A percentile compares a stretch with the other conserved stretches of the same genome.
Conservation (phyloP, 2,888 invertebrate species). For the Phaedon cochleariae region DNA sequence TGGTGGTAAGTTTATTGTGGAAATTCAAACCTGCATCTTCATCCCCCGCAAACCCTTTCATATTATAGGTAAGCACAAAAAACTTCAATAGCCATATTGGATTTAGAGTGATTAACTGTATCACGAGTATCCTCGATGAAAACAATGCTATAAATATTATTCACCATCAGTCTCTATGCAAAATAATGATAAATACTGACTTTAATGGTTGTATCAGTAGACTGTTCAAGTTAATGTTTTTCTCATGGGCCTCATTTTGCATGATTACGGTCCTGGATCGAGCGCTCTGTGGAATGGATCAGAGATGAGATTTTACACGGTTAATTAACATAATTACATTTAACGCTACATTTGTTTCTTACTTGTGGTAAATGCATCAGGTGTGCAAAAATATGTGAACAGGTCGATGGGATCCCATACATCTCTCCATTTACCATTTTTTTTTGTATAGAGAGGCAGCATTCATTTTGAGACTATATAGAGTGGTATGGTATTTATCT, state of each 20-base stretch:
- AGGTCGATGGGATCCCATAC: not conserved
- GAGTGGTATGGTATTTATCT: not conserved
- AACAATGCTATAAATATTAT: too few relatives aligned
- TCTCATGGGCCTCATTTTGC: not conserved
- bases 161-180: too few relatives aligned
- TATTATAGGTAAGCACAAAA: too few relatives aligned
- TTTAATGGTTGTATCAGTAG: too few relatives aligned
- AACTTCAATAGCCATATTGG: too few relatives aligned
- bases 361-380: conserved; percentile 19
- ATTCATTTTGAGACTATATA: not conserved
- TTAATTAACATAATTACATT: conserved; percentile 38
- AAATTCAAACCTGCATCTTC: too few relatives aligned
- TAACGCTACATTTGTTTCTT: conserved; percentile 34
- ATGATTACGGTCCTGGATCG: not conserved
- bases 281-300: conserved; percentile 30
- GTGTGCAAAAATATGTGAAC: conserved; percentile 1
- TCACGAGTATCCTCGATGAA: too few relatives aligned
- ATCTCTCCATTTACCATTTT: not conserved
- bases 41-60: too few relatives aligned
- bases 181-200: too few relatives aligned
- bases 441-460: not conserved
- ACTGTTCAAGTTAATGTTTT: too few relatives aligned
- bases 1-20: too few relatives aligned
- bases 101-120: too few relatives aligned
- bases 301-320: conserved; percentile 35